Evolutionary conservation across 2,113 vertebrate genomes (phyloP).

Genomic region (human (Homo sapiens)): GRCh38 chr1:18240501-18241000

Average conservation of each 20-base stretch:
- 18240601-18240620: not conserved
- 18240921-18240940: not conserved
- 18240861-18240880: not conserved
- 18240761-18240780: not conserved
- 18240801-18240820: not conserved
- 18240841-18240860: not conserved
- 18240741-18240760: not conserved
- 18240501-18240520: not conserved
- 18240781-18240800: not conserved
- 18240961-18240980: not conserved
- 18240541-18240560: not conserved
- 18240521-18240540: not conserved
- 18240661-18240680: not conserved
- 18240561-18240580: not conserved
- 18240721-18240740: not conserved
- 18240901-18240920: no score
- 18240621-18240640: not conserved
- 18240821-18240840: not conserved
- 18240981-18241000: not conserved
- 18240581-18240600: not conserved
- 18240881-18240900: not conserved
- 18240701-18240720: not conserved
- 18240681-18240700: not conserved
- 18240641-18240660: not conserved
- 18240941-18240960: fast-evolving